phyloP scores from a whole-genome alignment of 2,888 invertebrate species.

The Epinotia brunnichana region DNA sequence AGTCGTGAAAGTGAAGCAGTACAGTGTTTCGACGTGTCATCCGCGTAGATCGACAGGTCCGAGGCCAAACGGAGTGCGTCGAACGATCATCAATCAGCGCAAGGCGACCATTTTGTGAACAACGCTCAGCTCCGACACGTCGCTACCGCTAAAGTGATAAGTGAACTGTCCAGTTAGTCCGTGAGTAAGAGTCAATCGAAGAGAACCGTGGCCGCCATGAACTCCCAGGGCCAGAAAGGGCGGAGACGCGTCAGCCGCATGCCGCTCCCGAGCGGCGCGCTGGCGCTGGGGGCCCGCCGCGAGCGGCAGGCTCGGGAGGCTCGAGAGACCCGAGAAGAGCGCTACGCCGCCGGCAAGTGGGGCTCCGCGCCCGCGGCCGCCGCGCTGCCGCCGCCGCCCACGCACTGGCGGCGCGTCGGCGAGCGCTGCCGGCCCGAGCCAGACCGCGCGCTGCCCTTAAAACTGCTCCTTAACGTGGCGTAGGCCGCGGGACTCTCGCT shows the following conservation, averaged over 20 bases:
- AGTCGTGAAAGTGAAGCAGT: slow-evolving; percentile 78
- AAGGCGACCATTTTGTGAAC: slow-evolving; percentile 76
- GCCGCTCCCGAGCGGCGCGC: slow-evolving; percentile 56
- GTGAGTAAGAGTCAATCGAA: slow-evolving; percentile 51
- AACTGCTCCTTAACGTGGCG: slow-evolving; percentile 86
- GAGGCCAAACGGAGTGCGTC: slow-evolving; percentile 69
- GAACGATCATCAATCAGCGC: slow-evolving; percentile 57
- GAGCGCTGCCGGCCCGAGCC: slow-evolving; percentile 78
- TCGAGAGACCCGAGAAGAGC: slow-evolving; percentile 59
- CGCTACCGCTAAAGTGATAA: slow-evolving; percentile 65
- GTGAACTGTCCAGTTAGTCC: slow-evolving; percentile 60
- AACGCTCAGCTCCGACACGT: slow-evolving; percentile 64
- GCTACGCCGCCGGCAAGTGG: slow-evolving; percentile 90
- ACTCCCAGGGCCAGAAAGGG: slow-evolving; percentile 61
- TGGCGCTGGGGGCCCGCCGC: slow-evolving; percentile 50
- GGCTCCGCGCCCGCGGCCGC: slow-evolving; percentile 91
- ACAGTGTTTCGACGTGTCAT: slow-evolving; percentile 82
- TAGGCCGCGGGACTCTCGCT: slow-evolving; percentile 70
- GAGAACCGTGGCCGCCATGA: slow-evolving; percentile 57
- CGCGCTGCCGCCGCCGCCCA: slow-evolving; percentile 91
- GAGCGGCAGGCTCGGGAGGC: slow-evolving; percentile 51
- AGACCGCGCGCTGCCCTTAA: slow-evolving; percentile 85
- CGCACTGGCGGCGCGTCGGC: slow-evolving; percentile 86
- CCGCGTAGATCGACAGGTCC: slow-evolving; percentile 77
- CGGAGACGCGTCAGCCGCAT: slow-evolving; percentile 63